A percentile compares a stretch with the other conserved stretches of the same genome.
Evolutionary conservation across 2,888 invertebrate species (phyloP).

Genomic region (Andrena bicolor): DNA sequence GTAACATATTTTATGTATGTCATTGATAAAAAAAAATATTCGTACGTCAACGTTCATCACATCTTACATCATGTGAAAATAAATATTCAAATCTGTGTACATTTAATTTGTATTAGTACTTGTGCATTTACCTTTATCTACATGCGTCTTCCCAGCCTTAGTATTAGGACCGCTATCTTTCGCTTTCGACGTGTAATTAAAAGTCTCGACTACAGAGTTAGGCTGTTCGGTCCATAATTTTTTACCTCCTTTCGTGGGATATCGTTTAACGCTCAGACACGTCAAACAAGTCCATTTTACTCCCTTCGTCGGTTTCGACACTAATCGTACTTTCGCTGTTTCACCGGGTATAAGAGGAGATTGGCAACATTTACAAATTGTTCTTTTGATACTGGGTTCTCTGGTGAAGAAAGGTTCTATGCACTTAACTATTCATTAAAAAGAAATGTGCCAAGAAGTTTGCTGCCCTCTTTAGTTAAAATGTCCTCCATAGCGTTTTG

Average conservation of each 20-base stretch:
- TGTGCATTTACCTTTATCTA: background rate
- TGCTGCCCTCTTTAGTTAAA: too few species aligned
- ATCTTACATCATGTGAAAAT: constrained; percentile 49
- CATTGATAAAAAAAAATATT: constrained; percentile 82
- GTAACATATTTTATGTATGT: constrained; percentile 84
- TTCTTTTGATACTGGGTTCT: constrained; percentile 87
- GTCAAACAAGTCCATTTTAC: constrained; percentile 86
- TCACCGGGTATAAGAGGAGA: constrained; percentile 86
- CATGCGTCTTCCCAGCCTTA: background rate
- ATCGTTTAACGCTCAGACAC: constrained; percentile 84
- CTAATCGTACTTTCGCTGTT: constrained; percentile 86
- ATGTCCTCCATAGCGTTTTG: too few species aligned
- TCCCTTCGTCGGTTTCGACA: constrained; percentile 84
- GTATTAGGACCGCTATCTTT: constrained; percentile 3
- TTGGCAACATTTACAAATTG: constrained; percentile 87
- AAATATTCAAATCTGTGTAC: constrained; percentile 55
- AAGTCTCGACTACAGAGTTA: constrained; percentile 86
- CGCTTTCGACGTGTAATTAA: constrained; percentile 82
- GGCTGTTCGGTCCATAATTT: constrained; percentile 86
- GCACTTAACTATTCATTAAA: background rate
- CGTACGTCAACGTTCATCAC: constrained; percentile 63
- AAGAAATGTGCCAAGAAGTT: background rate
- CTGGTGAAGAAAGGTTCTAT: constrained; percentile 77
- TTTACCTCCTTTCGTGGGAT: constrained; percentile 83
- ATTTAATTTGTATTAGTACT: constrained; percentile 24